phyloP scores from a whole-genome alignment of 2,797 vertebrate species.

The Syndactyla subalaris region DNA sequence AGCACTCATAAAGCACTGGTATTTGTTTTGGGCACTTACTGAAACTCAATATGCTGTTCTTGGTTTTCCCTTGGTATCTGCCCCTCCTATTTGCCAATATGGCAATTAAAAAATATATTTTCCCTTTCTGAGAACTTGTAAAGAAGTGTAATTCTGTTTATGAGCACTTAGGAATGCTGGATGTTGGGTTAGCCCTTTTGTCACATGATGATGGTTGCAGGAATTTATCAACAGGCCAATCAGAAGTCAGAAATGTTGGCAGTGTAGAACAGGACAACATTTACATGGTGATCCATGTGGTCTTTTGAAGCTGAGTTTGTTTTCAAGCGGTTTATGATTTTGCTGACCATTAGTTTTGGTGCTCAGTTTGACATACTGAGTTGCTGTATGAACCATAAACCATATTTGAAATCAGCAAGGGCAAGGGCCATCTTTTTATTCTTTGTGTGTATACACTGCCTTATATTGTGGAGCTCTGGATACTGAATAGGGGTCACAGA shows the following conservation, averaged over 20 bases:
- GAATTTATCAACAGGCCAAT: constrained; percentile 5
- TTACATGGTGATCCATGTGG: not conserved
- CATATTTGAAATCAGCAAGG: not conserved
- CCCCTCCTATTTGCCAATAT: not conserved
- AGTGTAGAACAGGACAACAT: not conserved
- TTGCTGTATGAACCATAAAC: constrained; percentile 5
- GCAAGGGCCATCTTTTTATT: not conserved
- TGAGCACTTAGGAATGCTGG: not conserved
- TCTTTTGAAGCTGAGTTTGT: not conserved
- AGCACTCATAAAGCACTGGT: not conserved
- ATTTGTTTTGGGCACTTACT: not conserved
- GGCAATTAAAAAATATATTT: not conserved
- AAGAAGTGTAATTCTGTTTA: constrained; percentile 16
- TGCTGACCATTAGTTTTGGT: not conserved
- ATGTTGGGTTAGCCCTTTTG: not conserved
- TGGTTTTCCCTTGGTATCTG: not conserved
- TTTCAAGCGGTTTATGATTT: not conserved
- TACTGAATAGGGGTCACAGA: constrained; percentile 14
- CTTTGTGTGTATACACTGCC: not conserved
- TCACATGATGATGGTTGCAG: not conserved
- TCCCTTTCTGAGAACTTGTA: constrained; percentile 2
- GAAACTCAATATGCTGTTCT: not conserved
- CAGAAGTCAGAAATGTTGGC: not conserved
- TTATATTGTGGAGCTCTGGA: not conserved
- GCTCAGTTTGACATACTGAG: not conserved